phyloP scores from a whole-genome alignment of 1,140 invertebrate species.

The Oryctes rhinoceros region DNA sequence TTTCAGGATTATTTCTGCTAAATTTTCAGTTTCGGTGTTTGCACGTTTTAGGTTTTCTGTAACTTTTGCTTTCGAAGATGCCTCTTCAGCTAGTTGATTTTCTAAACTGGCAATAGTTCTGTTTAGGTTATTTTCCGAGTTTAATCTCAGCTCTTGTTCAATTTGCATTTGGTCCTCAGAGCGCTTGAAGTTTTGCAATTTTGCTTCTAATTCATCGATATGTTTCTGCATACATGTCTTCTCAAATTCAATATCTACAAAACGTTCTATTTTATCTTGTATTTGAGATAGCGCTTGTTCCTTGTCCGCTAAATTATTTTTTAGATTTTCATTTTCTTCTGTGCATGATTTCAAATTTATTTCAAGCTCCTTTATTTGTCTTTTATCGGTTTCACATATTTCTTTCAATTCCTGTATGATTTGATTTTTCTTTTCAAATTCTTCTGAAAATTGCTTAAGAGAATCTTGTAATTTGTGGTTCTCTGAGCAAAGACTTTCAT shows the following conservation, averaged over 20 bases:
- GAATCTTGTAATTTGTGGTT: background rate
- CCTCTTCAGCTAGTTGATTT: background rate
- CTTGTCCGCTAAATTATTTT: background rate
- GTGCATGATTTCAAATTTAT: background rate
- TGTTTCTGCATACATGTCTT: background rate
- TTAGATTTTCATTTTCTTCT: background rate
- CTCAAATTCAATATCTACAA: background rate
- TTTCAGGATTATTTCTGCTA: background rate
- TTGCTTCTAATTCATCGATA: background rate
- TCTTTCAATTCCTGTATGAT: background rate
- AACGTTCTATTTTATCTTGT: background rate
- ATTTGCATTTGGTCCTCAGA: background rate
- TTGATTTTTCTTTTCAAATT: background rate
- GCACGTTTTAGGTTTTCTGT: background rate
- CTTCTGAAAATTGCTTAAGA: background rate
- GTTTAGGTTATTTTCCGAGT: background rate
- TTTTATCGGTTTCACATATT: background rate
- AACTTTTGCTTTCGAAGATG: background rate
- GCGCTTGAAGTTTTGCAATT: background rate
- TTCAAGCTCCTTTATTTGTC: background rate
- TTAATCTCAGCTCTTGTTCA: background rate
- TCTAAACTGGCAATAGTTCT: slow-evolving; percentile 5
- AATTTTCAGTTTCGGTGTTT: background rate
- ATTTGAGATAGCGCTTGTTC: background rate
- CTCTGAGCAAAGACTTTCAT: background rate